Conservation (phyloP, 92 coral and sea anemone species). For the Palythoa grandiflora region DNA sequence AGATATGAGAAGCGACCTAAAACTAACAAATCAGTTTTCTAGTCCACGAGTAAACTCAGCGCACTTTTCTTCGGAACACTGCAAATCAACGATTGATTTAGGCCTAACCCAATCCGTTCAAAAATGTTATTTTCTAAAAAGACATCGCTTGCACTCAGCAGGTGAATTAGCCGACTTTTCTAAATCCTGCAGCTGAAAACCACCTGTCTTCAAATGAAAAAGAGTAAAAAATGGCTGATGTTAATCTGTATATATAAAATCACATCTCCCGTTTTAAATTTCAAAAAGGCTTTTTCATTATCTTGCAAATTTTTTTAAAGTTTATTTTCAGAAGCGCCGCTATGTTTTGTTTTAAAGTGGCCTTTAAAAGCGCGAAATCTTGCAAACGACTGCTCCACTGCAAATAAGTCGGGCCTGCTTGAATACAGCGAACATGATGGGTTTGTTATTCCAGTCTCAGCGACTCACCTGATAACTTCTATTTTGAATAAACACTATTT, state of each 20-base stretch:
- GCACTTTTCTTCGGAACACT: background rate
- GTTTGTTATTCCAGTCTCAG: background rate
- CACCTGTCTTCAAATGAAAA: slow-evolving; percentile 24
- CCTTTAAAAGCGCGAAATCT: background rate
- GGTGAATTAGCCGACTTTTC: background rate
- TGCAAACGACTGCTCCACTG: background rate
- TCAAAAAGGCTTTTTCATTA: background rate
- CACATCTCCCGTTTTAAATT: background rate
- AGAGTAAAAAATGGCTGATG: background rate
- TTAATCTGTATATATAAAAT: background rate
- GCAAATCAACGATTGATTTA: background rate
- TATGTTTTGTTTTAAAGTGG: background rate
- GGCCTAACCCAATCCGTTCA: background rate
- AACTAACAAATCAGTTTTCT: background rate
- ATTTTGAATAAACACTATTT: background rate
- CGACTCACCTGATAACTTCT: background rate
- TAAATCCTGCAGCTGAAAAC: background rate
- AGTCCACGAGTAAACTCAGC: background rate
- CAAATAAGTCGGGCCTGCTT: too few species aligned
- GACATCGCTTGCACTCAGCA: background rate
- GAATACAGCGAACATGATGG: background rate
- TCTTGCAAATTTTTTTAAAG: background rate
- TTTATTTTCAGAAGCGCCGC: background rate
- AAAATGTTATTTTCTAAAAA: background rate
- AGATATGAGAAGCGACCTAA: background rate